These are phyloP conservation scores for Hybognathus amarus DNA, from an alignment of 2,797 vertebrate genomes.

Conservation along the genomic window DNA sequence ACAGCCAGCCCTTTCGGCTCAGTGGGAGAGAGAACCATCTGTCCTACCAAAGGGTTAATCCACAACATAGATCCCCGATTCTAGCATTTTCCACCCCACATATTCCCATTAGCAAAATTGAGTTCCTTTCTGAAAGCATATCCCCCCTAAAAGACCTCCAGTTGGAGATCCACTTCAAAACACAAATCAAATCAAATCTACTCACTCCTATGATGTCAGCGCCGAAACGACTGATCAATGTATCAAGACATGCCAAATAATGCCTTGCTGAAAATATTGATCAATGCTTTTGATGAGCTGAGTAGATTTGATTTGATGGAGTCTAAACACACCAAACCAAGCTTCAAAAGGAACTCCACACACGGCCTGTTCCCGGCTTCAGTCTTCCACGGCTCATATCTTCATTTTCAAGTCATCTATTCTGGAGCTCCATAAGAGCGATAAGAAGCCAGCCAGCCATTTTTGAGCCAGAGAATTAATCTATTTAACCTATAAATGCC, in stretches of 20 bases:
- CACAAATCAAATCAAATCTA: background rate
- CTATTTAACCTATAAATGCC: conserved; percentile 57
- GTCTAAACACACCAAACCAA: conserved; percentile 23
- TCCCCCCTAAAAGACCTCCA: conserved; percentile 40
- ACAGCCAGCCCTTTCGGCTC: conserved; percentile 65
- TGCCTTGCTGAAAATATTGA: background rate
- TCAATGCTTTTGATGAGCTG: conserved; percentile 2
- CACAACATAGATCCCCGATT: conserved; percentile 74
- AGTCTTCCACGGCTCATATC: conserved; percentile 58
- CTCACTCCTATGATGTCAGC: background rate
- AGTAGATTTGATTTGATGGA: background rate
- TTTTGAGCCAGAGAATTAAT: conserved; percentile 36
- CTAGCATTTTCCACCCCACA: conserved; percentile 78
- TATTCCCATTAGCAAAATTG: conserved; percentile 66
- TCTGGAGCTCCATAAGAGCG: background rate
- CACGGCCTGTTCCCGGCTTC: conserved; percentile 69
- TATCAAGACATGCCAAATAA: conserved; percentile 2
- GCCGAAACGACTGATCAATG: background rate
- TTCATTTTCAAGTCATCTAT: background rate
- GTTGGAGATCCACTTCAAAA: conserved; percentile 50
- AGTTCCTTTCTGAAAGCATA: conserved; percentile 53
- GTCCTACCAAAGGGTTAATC: conserved; percentile 83
- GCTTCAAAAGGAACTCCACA: background rate
- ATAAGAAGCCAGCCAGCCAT: conserved; percentile 45
- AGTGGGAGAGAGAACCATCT: conserved; percentile 77